Evolutionary conservation across 2,113 vertebrate genomes (phyloP).

Genomic region (Chrysochloris asiatica): DNA sequence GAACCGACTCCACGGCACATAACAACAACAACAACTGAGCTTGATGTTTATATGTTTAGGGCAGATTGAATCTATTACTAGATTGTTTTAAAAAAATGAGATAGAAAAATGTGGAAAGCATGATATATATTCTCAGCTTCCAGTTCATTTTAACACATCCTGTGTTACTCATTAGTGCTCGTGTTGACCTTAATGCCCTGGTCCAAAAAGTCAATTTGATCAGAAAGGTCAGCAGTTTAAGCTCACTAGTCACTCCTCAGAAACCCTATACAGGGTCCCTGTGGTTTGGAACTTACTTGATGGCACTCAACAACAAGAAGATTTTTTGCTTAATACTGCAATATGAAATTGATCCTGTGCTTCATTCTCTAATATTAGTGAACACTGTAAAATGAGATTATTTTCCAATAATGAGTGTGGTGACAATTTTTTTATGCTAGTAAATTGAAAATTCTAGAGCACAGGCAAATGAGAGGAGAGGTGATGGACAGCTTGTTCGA

Average conservation of each 20-base stretch:
- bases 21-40: no score
- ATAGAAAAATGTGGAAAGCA: slow-evolving; percentile 61
- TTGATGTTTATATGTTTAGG: slow-evolving; percentile 46
- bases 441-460: background rate
- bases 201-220: no score
- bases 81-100: slow-evolving; percentile 40
- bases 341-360: slow-evolving; percentile 20
- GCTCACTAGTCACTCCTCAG: no score
- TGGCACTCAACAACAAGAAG: no score
- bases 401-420: background rate
- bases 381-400: background rate
- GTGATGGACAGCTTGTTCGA: background rate
- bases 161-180: slow-evolving; percentile 67
- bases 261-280: no score
- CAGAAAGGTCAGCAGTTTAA: no score
- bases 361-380: slow-evolving; percentile 47
- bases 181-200: slow-evolving; percentile 56
- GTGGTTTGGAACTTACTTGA: no score
- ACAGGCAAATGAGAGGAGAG: background rate
- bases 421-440: background rate
- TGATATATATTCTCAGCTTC: slow-evolving; percentile 54
- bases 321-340: slow-evolving; percentile 1
- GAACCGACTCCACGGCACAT: no score
- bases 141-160: slow-evolving; percentile 61
- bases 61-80: slow-evolving; percentile 50